Percentiles rank a stretch among this genome's conserved stretches.
phyloP scores from a whole-genome alignment of 2,888 invertebrate genomes.

The Argyra leucocephala region DNA sequence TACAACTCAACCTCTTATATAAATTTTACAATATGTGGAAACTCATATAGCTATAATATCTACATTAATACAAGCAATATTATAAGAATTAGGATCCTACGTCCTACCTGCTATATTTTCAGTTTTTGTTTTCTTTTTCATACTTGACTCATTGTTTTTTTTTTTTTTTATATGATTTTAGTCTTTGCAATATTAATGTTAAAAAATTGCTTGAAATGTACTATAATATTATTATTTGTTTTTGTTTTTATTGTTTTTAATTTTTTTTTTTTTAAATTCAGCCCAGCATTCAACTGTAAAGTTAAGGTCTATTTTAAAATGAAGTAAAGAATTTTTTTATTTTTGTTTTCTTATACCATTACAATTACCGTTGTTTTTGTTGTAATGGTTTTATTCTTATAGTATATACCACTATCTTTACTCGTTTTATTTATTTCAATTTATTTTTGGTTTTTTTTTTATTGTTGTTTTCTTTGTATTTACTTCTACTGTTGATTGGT shows the following conservation, averaged over 20 bases:
- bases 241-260: background rate
- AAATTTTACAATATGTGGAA: too few relatives aligned
- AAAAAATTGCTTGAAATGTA: background rate
- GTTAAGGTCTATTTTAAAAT: background rate
- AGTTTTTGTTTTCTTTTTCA: too few relatives aligned
- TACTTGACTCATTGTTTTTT: background rate
- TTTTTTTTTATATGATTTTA: background rate
- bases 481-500: background rate
- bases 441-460: background rate
- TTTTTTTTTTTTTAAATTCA: background rate
- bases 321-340: background rate
- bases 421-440: background rate
- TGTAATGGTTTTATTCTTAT: background rate
- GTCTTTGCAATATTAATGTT: background rate
- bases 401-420: background rate
- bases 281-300: background rate
- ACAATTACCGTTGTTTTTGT: background rate
- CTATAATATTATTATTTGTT: background rate
- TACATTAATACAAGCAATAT: too few relatives aligned
- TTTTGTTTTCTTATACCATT: background rate
- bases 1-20: too few relatives aligned
- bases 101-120: too few relatives aligned
- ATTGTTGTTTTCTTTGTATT: background rate
- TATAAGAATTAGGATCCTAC: too few relatives aligned
- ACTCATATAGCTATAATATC: too few relatives aligned